phyloP scores from a whole-genome alignment of 2,888 invertebrate species.

The Linyphia triangularis region DNA sequence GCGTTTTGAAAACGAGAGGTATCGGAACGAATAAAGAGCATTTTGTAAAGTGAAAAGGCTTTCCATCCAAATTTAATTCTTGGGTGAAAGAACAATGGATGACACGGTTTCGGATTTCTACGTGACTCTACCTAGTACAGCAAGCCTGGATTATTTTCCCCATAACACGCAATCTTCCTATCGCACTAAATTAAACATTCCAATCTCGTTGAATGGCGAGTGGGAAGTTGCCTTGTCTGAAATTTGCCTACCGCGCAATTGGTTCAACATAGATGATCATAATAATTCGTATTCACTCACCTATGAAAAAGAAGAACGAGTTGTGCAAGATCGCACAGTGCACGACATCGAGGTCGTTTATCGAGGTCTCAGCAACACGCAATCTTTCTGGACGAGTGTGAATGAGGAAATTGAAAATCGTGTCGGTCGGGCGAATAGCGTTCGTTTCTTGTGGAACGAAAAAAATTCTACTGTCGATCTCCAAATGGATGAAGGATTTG shows the following conservation, averaged over 20 bases:
- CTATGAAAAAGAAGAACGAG: not conserved
- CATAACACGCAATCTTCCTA: slow-evolving; percentile 77
- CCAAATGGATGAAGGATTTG: too few relatives aligned
- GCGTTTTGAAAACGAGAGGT: slow-evolving; percentile 24
- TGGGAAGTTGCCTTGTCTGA: slow-evolving; percentile 77
- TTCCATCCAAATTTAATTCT: slow-evolving; percentile 13
- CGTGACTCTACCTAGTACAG: slow-evolving; percentile 76
- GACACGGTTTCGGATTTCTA: slow-evolving; percentile 54
- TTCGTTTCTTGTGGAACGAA: too few relatives aligned
- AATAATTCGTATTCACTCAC: not conserved
- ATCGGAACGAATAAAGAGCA: slow-evolving; percentile 10
- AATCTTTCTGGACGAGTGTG: too few relatives aligned
- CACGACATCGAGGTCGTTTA: too few relatives aligned
- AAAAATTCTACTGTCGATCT: too few relatives aligned
- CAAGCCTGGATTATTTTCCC: slow-evolving; percentile 77
- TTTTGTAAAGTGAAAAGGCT: slow-evolving; percentile 62
- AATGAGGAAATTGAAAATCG: too few relatives aligned
- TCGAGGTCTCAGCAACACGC: too few relatives aligned
- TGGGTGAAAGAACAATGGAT: slow-evolving; percentile 51
- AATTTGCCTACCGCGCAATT: slow-evolving; percentile 74
- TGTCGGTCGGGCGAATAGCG: too few relatives aligned
- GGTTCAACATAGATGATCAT: slow-evolving; percentile 26
- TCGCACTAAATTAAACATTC: slow-evolving; percentile 76
- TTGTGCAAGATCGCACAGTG: too few relatives aligned
- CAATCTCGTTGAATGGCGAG: slow-evolving; percentile 72